phyloP scores from a whole-genome alignment of 2,797 vertebrate genomes.

The Pangasius larnaudii region DNA sequence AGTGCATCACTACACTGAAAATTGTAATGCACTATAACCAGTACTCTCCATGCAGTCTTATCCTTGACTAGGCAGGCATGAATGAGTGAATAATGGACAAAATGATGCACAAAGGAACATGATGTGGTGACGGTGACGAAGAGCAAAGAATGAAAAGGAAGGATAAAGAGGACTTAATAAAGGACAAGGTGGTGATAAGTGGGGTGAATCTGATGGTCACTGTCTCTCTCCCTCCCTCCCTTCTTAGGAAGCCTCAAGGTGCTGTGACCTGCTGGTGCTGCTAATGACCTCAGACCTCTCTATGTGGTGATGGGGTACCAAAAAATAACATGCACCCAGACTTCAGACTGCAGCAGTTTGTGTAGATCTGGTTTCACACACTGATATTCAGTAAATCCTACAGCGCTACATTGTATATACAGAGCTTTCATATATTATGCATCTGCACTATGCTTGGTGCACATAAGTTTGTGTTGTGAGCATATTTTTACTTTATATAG shows the following conservation, averaged over 20 bases:
- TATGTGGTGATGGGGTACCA: neutral
- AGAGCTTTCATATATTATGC: neutral
- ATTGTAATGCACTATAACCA: neutral
- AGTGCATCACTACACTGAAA: neutral
- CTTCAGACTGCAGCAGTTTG: neutral
- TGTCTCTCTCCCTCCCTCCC: neutral
- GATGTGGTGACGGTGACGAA: neutral
- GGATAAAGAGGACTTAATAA: neutral
- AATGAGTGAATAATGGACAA: neutral
- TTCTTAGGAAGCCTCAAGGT: neutral
- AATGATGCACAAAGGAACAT: neutral
- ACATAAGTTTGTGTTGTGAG: neutral
- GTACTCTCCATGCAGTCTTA: neutral
- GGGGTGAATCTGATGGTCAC: neutral
- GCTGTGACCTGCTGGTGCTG: neutral
- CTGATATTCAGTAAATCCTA: neutral
- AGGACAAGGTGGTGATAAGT: neutral
- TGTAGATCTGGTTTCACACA: neutral
- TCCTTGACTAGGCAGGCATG: neutral
- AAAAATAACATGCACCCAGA: neutral
- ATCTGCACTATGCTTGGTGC: neutral
- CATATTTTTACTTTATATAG: neutral
- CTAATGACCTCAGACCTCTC: neutral
- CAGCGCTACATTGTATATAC: neutral
- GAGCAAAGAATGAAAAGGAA: conserved; percentile 1